These are phyloP conservation scores for Sogatella furcifera DNA, from an alignment of 1,140 invertebrate genomes.

Conservation along the genomic window DNA sequence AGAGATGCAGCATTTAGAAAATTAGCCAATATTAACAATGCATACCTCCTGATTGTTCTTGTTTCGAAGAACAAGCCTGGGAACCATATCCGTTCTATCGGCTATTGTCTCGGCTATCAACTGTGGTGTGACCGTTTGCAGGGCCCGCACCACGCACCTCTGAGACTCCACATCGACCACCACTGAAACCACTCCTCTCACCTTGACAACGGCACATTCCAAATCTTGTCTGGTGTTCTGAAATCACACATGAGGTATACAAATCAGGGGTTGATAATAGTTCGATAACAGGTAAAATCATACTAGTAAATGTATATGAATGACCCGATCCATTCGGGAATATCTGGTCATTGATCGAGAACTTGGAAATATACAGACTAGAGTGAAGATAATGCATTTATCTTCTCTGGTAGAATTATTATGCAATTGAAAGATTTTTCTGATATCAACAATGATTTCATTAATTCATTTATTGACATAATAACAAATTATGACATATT, in stretches of 20 bases:
- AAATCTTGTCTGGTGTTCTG: conserved; percentile 36
- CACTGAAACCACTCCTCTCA: conserved; percentile 36
- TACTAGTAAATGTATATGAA: too few species aligned
- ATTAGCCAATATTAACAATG: neutral
- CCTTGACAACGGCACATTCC: conserved; percentile 34
- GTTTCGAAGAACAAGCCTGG: conserved; percentile 36
- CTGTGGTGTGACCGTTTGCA: conserved; percentile 33
- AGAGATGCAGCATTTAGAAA: too few species aligned
- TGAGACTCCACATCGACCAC: conserved; percentile 39
- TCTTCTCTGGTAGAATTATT: too few species aligned
- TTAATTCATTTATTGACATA: too few species aligned
- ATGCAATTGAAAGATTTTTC: too few species aligned
- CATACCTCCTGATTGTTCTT: conserved; percentile 39
- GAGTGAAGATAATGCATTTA: too few species aligned
- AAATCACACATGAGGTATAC: conserved; percentile 18
- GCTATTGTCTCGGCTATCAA: conserved; percentile 36
- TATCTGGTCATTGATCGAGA: too few species aligned
- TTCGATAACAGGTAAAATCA: too few species aligned
- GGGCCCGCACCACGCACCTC: conserved; percentile 36
- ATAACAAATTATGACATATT: too few species aligned
- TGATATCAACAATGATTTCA: too few species aligned
- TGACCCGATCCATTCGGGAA: too few species aligned
- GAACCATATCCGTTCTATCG: conserved; percentile 35
- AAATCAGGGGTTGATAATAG: neutral
- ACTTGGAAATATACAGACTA: too few species aligned